A percentile compares a stretch with the other conserved stretches of the same genome.
These are phyloP conservation scores for Catostomus latipinnis DNA, from an alignment of 2,797 vertebrate genomes.

Conservation along the genomic window DNA sequence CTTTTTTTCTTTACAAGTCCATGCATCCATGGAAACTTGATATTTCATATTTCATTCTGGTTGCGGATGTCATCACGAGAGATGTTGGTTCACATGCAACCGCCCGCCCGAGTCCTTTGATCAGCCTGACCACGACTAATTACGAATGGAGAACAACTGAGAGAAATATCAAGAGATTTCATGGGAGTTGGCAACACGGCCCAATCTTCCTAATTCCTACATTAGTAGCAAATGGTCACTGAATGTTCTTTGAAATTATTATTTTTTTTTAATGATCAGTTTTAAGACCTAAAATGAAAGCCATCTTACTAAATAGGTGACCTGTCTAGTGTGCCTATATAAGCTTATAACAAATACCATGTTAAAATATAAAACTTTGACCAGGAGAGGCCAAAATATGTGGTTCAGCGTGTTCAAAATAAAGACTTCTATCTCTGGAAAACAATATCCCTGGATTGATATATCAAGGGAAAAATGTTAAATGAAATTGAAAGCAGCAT, in stretches of 20 bases:
- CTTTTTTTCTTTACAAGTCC: conserved; percentile 97
- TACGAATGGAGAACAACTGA: conserved; percentile 98
- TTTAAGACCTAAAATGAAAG: conserved; percentile 51
- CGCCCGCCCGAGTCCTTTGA: conserved; percentile 89
- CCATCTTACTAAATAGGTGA: conserved; percentile 48
- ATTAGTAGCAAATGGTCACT: conserved; percentile 85
- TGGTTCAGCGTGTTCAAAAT: conserved; percentile 69
- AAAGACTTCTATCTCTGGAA: conserved; percentile 70
- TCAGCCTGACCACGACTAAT: conserved; percentile 96
- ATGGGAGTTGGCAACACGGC: conserved; percentile 94
- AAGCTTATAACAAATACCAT: conserved; percentile 68
- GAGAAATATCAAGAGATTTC: conserved; percentile 99
- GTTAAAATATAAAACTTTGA: conserved; percentile 68
- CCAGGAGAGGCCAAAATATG: conserved; percentile 67
- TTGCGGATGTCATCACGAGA: conserved; percentile 97
- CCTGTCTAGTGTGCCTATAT: conserved; percentile 66
- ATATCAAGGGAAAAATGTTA: conserved; percentile 73
- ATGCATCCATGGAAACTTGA: conserved; percentile 96
- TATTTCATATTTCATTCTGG: conserved; percentile 99
- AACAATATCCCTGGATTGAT: conserved; percentile 69
- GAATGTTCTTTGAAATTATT: conserved; percentile 76
- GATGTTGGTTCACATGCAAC: conserved; percentile 98
- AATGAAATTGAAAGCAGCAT: conserved; percentile 72
- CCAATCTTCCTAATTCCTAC: conserved; percentile 84
- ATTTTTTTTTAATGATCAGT: not conserved